Base-by-base conservation (phyloP, 37 sponge, comb jelly and placozoan genomes). In the Aphrocallistes beatrix region DNA sequence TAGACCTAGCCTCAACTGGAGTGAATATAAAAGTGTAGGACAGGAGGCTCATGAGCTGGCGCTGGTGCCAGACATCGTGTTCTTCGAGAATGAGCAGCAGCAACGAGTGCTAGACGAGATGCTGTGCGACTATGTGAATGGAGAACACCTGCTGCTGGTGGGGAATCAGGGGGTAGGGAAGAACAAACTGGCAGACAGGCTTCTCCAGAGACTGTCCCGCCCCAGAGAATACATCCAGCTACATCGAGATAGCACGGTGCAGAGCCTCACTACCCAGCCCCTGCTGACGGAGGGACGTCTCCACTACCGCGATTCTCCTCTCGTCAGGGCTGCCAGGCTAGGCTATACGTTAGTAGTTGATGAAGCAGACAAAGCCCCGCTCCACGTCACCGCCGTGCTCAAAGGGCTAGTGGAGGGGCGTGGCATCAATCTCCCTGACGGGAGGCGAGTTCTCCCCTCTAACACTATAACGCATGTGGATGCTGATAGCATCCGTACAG, bases 101-200 rank as follows among this genome's bases (percentile, higher is more conserved):
- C 48, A 86, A 37, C 69, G 82, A 13, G 82, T 92, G 36, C 81
- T 95, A 86, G 91, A 91, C 51, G 93, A 87, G 40, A 91, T 95
- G 91, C 37, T 89, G 60, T 84, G 85, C 82, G 91, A 91, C 50
- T 92, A 85, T 60, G 32, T 48, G 10, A 37, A 85, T 23, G 96
- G 96, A 17, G 92, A 92, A 75, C 96, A 95, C 82, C 85, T 95
- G 0, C 86, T 95, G 38, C 89, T 95, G 85, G 90, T 95, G 21
- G 96, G 96, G 9, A 95, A 95, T 81, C 93, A 91, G 92, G 96
- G 96, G 9, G 96, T 95, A n/a, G 96, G 96, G 36, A 95, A 95
- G 88, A 95, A 95, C 89, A 95, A 95, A 85, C 86, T 95, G 6
- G 90, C 90, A 13, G 96, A 95, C 39, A 88, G 90, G 28, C 89